These are phyloP conservation scores for Drosophila kambysellisi DNA, from an alignment of 2,888 invertebrate species.

Conservation along the genomic window DNA sequence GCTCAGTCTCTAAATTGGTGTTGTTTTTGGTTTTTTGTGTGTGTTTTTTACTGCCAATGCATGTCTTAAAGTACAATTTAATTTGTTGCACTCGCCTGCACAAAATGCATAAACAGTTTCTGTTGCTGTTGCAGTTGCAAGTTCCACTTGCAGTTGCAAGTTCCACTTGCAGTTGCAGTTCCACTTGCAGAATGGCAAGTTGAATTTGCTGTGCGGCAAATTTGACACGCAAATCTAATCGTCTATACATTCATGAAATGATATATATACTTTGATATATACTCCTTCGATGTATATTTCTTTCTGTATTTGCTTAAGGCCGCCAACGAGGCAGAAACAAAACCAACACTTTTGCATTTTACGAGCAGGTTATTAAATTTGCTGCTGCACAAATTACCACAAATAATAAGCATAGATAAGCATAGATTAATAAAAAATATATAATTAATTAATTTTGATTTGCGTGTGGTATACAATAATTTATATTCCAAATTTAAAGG, in stretches of 20 bases:
- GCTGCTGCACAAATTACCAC: slow-evolving; percentile 51
- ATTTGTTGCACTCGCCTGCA: slow-evolving; percentile 82
- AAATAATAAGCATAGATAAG: slow-evolving; percentile 46
- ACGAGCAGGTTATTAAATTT: slow-evolving; percentile 58
- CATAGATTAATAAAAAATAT: slow-evolving; percentile 23
- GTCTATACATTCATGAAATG: not conserved
- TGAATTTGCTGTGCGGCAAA: slow-evolving; percentile 36
- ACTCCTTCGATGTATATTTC: not conserved
- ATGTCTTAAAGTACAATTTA: slow-evolving; percentile 78
- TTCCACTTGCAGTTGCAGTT: slow-evolving; percentile 11
- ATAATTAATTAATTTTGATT: not conserved
- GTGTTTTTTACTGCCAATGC: slow-evolving; percentile 76
- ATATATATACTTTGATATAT: not conserved
- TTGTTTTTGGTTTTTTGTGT: slow-evolving; percentile 25
- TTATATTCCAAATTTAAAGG: not conserved
- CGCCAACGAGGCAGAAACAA: slow-evolving; percentile 69
- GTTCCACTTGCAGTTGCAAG: slow-evolving; percentile 20
- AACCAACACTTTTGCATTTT: slow-evolving; percentile 53
- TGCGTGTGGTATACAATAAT: not conserved
- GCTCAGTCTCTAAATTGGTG: slow-evolving; percentile 47
- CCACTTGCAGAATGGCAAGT: slow-evolving; percentile 6
- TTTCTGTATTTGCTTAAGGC: slow-evolving; percentile 57
- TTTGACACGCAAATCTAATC: slow-evolving; percentile 76
- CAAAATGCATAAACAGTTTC: slow-evolving; percentile 78
- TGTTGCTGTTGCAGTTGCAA: slow-evolving; percentile 31